These are phyloP conservation scores for Troides helena DNA, from an alignment of 2,888 invertebrate genomes.

Conservation along the genomic window DNA sequence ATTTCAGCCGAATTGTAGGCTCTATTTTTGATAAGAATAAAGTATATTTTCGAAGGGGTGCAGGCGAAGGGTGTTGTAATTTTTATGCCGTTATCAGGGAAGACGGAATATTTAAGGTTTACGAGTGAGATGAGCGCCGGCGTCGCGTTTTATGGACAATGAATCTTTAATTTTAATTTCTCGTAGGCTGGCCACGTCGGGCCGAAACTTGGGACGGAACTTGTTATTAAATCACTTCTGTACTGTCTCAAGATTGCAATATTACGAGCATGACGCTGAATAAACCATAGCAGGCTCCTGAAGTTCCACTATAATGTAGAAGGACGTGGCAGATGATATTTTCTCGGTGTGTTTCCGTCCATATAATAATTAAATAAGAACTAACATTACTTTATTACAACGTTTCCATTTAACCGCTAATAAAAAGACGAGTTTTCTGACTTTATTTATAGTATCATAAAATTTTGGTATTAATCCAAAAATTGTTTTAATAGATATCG, in stretches of 20 bases:
- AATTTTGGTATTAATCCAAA: no score
- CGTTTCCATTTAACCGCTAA: no score
- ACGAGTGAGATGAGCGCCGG: constrained; percentile 15
- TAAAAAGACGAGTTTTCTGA: no score
- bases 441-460: no score
- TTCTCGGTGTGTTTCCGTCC: no score
- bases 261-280: no score
- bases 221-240: constrained; percentile 5
- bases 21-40: not conserved
- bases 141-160: constrained; percentile 22
- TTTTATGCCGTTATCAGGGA: constrained; percentile 18
- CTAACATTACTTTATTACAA: no score
- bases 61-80: constrained; percentile 8
- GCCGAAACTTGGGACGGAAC: not conserved
- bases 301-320: no score
- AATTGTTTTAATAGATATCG: no score
- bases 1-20: not conserved
- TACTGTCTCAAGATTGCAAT: not conserved
- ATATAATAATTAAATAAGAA: no score
- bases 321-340: no score
- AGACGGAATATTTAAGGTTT: constrained; percentile 24
- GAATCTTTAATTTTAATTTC: constrained; percentile 21
- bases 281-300: no score
- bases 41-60: not conserved
- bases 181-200: constrained; percentile 11